phyloP scores from a whole-genome alignment of 2,888 invertebrate genomes.

The Antheraea assamensis region DNA sequence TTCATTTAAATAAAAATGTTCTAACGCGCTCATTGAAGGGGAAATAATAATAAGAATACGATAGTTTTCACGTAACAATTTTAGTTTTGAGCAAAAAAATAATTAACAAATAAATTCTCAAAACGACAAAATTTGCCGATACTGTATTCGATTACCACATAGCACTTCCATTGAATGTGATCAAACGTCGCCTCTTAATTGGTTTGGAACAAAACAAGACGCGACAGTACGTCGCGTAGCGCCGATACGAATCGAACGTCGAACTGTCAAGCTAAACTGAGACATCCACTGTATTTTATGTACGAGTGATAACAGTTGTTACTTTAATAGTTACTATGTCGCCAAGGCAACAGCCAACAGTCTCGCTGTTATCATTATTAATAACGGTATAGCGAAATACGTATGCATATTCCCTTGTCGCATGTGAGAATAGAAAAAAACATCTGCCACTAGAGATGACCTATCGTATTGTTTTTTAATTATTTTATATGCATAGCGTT shows the following conservation, averaged over 20 bases:
- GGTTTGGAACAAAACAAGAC: neutral
- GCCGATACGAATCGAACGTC: neutral
- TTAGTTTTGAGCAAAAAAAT: too few relatives aligned
- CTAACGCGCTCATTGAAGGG: too few relatives aligned
- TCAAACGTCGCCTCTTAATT: neutral
- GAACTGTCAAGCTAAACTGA: neutral
- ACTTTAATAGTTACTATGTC: neutral
- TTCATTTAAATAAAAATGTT: too few relatives aligned
- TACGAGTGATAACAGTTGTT: conserved; percentile 1
- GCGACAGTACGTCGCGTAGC: neutral
- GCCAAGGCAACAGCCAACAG: neutral
- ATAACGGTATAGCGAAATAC: neutral
- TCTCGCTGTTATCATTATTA: neutral
- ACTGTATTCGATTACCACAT: too few relatives aligned
- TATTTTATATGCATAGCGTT: too few relatives aligned
- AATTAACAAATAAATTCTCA: too few relatives aligned
- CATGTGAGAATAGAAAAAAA: neutral
- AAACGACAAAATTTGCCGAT: too few relatives aligned
- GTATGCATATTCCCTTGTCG: neutral
- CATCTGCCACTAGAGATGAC: neutral
- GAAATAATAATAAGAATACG: too few relatives aligned
- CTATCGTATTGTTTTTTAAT: too few relatives aligned
- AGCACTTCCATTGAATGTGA: too few relatives aligned
- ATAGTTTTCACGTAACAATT: too few relatives aligned
- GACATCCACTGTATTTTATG: conserved; percentile 5